Evolutionary conservation across 1,140 invertebrate species (phyloP).

Genomic region (Drosophila setifemur): DNA sequence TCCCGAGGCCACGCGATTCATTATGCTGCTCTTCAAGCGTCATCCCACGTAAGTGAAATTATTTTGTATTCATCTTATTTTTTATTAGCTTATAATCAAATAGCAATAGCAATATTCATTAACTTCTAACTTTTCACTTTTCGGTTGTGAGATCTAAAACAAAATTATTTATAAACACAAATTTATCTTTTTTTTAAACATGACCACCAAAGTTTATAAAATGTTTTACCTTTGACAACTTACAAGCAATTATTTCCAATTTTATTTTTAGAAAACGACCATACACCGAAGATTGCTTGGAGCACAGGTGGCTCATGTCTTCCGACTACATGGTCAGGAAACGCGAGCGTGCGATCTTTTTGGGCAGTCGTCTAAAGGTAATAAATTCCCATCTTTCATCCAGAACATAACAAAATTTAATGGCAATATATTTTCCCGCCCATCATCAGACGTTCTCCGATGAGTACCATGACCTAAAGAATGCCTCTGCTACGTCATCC

Average conservation of each 20-base stretch:
- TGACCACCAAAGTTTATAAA: too few relatives aligned
- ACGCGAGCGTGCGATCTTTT: constrained; percentile 93
- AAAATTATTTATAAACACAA: not conserved
- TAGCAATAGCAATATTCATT: too few relatives aligned
- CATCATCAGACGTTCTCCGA: constrained; percentile 87
- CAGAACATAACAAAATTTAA: too few relatives aligned
- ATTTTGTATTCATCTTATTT: too few relatives aligned
- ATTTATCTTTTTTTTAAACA: too few relatives aligned
- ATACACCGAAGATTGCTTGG: constrained; percentile 95
- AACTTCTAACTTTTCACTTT: too few relatives aligned
- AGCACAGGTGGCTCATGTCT: constrained; percentile 96
- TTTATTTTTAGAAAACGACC: constrained; percentile 91
- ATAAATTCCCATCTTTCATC: not conserved
- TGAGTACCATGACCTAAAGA: constrained; percentile 87
- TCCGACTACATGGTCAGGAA: constrained; percentile 97
- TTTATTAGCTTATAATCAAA: too few relatives aligned
- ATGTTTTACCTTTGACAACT: not conserved
- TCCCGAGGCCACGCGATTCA: constrained; percentile 96
- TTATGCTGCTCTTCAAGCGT: constrained; percentile 97
- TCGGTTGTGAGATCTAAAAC: not conserved
- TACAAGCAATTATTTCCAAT: too few relatives aligned
- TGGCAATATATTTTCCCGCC: constrained; percentile 3
- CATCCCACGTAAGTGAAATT: constrained; percentile 90
- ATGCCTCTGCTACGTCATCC: constrained; percentile 84
- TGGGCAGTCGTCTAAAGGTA: constrained; percentile 91